A percentile compares a stretch with the other conserved stretches of the same genome.
These are phyloP conservation scores for Halocaridina rubra DNA, from an alignment of 2,888 invertebrate genomes.

Conservation along the genomic window DNA sequence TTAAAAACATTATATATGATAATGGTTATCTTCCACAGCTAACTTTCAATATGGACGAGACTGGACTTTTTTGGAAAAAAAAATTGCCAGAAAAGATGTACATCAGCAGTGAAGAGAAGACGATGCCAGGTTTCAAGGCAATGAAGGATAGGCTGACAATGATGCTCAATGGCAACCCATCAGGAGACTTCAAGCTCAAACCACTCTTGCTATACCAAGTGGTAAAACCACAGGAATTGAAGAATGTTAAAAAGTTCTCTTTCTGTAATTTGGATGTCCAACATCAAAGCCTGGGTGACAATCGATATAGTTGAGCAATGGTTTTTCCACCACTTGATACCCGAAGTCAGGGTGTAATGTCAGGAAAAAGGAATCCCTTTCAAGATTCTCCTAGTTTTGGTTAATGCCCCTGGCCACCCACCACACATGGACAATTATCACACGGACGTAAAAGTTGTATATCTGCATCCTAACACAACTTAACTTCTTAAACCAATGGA, in stretches of 20 bases:
- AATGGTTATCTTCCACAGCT: not conserved
- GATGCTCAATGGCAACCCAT: too few relatives aligned
- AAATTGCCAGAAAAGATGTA: not conserved
- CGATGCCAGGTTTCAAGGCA: not conserved
- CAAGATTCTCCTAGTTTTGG: constrained; percentile 66
- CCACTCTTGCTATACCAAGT: too few relatives aligned
- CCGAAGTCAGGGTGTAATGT: too few relatives aligned
- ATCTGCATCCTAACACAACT: constrained; percentile 48
- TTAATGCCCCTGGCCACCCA: constrained; percentile 65
- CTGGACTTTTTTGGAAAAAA: not conserved
- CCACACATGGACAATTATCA: constrained; percentile 16
- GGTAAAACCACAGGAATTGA: too few relatives aligned
- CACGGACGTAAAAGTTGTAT: constrained; percentile 19
- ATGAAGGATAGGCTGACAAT: too few relatives aligned
- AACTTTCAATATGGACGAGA: not conserved
- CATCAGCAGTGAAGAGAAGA: not conserved
- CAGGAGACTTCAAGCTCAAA: too few relatives aligned
- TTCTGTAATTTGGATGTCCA: too few relatives aligned
- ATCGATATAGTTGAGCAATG: too few relatives aligned
- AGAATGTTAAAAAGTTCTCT: too few relatives aligned
- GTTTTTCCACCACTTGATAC: too few relatives aligned
- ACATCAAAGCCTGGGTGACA: too few relatives aligned
- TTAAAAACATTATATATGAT: too few relatives aligned
- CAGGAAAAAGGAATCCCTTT: constrained; percentile 65
- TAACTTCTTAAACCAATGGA: constrained; percentile 62